Percentiles rank a stretch among this genome's conserved stretches.
phyloP scores from a whole-genome alignment of 2,113 vertebrate genomes.

The Charina bottae region DNA sequence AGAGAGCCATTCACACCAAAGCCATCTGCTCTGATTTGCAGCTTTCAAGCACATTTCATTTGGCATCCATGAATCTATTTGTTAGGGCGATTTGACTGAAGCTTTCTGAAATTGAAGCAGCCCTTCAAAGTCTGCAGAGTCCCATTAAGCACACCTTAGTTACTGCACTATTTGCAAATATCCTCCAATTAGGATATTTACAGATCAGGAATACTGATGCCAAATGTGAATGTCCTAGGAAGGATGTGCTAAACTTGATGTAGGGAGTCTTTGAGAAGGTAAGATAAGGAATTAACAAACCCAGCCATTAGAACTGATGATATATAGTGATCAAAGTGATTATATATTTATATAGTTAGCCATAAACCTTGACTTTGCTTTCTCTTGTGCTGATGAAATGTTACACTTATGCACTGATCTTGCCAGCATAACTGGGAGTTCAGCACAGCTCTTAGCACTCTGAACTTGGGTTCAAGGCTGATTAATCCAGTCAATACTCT shows the following conservation, averaged over 20 bases:
- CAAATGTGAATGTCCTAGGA: neutral
- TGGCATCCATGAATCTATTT: neutral
- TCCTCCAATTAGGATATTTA: neutral
- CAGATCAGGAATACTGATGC: neutral
- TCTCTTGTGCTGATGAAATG: neutral
- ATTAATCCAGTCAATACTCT: neutral
- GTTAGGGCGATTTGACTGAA: neutral
- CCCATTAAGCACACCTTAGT: neutral
- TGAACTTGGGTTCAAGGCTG: neutral
- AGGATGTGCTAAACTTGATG: neutral
- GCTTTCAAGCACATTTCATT: neutral
- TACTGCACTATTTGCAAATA: neutral
- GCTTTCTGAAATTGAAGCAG: neutral
- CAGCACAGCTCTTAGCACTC: neutral
- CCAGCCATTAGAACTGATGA: neutral
- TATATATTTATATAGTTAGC: neutral
- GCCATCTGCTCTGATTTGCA: neutral
- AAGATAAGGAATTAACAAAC: neutral
- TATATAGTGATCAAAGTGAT: no score
- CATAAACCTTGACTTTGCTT: neutral
- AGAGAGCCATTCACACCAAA: neutral
- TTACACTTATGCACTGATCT: neutral
- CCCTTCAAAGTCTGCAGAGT: neutral
- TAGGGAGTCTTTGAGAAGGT: neutral
- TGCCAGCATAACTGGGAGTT: neutral